phyloP scores from a whole-genome alignment of 2,888 invertebrate species.

The Malachius bipustulatus region DNA sequence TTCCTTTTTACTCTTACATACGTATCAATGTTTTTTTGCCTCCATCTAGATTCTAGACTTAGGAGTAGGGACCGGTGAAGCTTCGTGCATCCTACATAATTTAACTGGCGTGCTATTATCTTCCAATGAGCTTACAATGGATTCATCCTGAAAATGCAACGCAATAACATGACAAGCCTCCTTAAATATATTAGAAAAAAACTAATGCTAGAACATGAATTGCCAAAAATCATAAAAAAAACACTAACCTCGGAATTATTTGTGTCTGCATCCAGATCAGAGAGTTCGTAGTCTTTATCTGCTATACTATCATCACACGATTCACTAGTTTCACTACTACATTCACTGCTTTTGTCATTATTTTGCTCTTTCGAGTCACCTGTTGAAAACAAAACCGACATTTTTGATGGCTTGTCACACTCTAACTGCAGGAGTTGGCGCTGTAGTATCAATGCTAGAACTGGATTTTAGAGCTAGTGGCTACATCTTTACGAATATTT shows the following conservation, averaged over 20 bases:
- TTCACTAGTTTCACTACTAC: not conserved
- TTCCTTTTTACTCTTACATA: not conserved
- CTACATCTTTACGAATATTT: not conserved
- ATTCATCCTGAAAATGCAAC: not conserved
- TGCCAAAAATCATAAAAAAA: not conserved
- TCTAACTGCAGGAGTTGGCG: no score
- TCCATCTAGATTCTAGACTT: not conserved
- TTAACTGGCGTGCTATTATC: no score
- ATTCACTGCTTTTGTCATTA: no score
- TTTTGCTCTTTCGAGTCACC: no score
- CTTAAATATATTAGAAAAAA: not conserved
- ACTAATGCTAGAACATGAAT: not conserved
- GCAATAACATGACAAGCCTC: constrained; percentile 2
- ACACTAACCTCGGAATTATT: not conserved
- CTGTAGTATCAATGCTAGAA: not conserved
- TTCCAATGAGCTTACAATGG: no score
- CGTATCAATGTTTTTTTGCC: not conserved
- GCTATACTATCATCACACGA: constrained; percentile 1
- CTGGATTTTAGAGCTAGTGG: not conserved
- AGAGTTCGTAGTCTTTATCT: not conserved
- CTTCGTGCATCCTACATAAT: not conserved
- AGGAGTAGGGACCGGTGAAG: not conserved
- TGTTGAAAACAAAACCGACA: no score
- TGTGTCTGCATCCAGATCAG: not conserved
- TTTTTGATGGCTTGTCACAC: not conserved